Evolutionary conservation across 2,113 vertebrate species (phyloP), one percentile per base, ranked within the genome.

Genomic region (Sylvilagus bachmani): DNA sequence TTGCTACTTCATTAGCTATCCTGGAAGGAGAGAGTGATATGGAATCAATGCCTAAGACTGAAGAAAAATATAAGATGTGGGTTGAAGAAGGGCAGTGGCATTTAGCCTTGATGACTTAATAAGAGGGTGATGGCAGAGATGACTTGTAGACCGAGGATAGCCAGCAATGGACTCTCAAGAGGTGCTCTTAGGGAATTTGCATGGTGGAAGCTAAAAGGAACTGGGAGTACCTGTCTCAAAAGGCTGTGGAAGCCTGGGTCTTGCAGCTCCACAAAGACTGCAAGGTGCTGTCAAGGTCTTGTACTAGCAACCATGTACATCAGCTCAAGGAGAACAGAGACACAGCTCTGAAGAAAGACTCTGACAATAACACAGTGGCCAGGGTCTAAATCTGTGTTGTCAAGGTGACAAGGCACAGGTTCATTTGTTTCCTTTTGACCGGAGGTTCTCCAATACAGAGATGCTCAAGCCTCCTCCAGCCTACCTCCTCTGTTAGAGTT

Each of bases 351-450:
- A 61, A 96, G 79, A 91, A 73, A 3, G 64, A 75, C 33, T 78
- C 19, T 66, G 80, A 96, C 94, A 83, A 19, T 17, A 24, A 49
- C 44, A 24, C 2, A 24, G 10, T 70, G 94, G 67, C 12, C 38
- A 49, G 51, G 49, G 49, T 17, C 6, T 80, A 58, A 25, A 77
- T 96, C 62, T 90, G 67, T 93, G 89, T 82, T 78, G 86, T 92
- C 89, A 95, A 51, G 71, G 89, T 96, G 93, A 94, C 0, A 12
- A 94, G 91, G 53, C 25, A 5, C 38, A 91, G 44, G 27, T 88
- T 86, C 86, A 89, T 88, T 77, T 95, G 88, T 38, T 69, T 81
- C 78, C 58, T 70, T 91, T 87, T 83, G 74, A 19, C 22, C 64
- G 55, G 38, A 36, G 71, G 5, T 90, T 44, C 51, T 53, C 83